phyloP scores from a whole-genome alignment of 1,140 invertebrate species.

The Tyrophagus putrescentiae region DNA sequence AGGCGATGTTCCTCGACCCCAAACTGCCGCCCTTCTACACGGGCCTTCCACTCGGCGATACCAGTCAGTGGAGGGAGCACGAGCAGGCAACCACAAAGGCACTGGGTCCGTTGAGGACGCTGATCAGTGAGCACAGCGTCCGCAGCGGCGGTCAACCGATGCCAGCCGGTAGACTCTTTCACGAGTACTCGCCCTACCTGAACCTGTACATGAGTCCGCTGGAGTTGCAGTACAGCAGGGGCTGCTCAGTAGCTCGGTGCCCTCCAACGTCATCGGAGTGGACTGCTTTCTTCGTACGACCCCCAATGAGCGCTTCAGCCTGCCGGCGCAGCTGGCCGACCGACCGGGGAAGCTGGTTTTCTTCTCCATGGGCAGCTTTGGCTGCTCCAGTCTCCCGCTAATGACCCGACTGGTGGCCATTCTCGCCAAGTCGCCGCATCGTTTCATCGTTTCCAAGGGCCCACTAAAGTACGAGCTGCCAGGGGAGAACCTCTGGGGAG shows the following conservation, averaged over 20 bases:
- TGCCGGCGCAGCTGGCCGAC: conserved; percentile 11
- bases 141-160: background rate
- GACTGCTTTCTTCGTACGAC: background rate
- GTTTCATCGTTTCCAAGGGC: conserved; percentile 19
- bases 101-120: background rate
- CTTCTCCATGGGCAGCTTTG: conserved; percentile 20
- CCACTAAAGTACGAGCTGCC: background rate
- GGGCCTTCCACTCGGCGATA: background rate
- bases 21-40: background rate
- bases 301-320: background rate
- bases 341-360: conserved; percentile 17
- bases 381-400: conserved; percentile 2
- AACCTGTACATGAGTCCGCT: background rate
- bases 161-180: background rate
- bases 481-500: conserved; percentile 19
- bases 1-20: background rate
- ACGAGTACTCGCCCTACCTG: background rate
- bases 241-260: background rate
- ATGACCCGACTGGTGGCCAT: conserved; percentile 15
- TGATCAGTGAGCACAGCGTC: background rate
- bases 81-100: background rate
- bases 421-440: conserved; percentile 2
- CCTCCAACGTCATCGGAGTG: background rate
- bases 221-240: background rate
- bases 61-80: background rate